A percentile compares a stretch with the other conserved stretches of the same genome.
phyloP scores from a whole-genome alignment of 2,113 vertebrate species.

The Nyctereutes procyonoides region DNA sequence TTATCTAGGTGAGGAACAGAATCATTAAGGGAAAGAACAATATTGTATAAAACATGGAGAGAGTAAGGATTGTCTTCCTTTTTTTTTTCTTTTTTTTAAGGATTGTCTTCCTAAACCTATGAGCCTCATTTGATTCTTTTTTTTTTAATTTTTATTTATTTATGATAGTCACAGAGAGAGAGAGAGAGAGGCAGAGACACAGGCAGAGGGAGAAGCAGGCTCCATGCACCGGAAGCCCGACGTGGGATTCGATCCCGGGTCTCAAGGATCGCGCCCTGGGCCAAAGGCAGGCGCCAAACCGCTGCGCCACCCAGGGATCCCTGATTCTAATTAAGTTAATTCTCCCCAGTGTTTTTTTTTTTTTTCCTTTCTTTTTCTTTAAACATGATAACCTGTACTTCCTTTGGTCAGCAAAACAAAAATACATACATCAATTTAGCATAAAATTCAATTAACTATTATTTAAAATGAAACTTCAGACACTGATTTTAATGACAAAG shows the following conservation, averaged over 20 bases:
- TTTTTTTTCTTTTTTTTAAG: too few species aligned
- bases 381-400: not conserved
- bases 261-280: too few species aligned
- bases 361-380: not conserved
- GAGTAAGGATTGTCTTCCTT: not conserved
- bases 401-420: conserved; percentile 8
- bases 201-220: too few species aligned
- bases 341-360: not conserved
- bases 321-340: not conserved
- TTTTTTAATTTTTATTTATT: too few species aligned
- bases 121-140: not conserved
- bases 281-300: too few species aligned
- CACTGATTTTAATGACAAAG: not conserved
- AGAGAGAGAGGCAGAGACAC: too few species aligned
- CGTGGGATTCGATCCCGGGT: too few species aligned
- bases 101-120: not conserved
- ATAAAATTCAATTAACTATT: conserved; percentile 24
- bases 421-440: not conserved
- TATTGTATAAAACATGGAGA: not conserved
- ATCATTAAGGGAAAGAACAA: not conserved
- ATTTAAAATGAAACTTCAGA: not conserved
- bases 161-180: too few species aligned
- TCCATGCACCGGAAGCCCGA: too few species aligned
- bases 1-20: not conserved
- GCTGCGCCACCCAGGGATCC: too few species aligned